Percentiles rank a stretch among this genome's conserved stretches.
Conservation (phyloP, 2,797 vertebrate genomes). For the Typhlichthys subterraneus region DNA sequence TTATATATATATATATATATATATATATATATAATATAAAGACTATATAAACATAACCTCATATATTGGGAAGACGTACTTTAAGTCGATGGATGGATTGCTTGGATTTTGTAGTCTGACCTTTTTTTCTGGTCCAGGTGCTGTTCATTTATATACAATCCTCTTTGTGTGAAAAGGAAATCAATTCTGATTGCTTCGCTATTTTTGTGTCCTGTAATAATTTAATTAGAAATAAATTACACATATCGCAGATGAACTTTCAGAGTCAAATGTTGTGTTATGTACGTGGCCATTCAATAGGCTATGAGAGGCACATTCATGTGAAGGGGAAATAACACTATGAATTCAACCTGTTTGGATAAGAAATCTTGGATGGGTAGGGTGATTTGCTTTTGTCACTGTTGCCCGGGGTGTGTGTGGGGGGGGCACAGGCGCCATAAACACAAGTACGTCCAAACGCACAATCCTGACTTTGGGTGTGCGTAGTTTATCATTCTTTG, state of each 20-base stretch:
- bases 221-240: no score
- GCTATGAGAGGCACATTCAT: background rate
- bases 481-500: constrained; percentile 61
- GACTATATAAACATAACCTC: no score
- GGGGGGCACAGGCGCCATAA: constrained; percentile 65
- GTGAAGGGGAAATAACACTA: constrained; percentile 36
- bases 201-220: background rate
- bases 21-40: no score
- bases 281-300: no score
- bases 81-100: background rate
- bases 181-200: background rate
- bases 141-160: background rate
- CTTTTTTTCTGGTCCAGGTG: background rate
- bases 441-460: constrained; percentile 64
- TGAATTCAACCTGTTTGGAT: constrained; percentile 43
- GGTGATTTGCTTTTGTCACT: constrained; percentile 71
- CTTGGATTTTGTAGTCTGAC: background rate
- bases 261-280: constrained; percentile 20
- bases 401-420: background rate
- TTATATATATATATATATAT: no score
- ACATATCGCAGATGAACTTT: background rate
- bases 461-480: constrained; percentile 65
- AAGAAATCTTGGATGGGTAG: constrained; percentile 40
- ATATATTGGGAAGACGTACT: no score
- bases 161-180: background rate